Base-by-base conservation (phyloP, 2,888 invertebrate species). In the Netelia virgata region DNA sequence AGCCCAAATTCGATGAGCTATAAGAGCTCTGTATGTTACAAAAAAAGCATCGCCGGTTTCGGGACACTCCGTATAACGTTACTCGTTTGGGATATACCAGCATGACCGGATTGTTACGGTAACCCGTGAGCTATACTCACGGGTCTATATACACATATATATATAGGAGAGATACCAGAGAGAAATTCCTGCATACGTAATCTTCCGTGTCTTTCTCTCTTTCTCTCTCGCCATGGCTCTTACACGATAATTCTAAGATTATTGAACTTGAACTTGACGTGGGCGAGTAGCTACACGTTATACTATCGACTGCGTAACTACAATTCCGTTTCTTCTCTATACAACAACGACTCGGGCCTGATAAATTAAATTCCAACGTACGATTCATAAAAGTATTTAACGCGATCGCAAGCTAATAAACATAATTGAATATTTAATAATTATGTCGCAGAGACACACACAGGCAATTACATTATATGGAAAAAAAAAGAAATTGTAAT, bases 121-220 rank as follows among this genome's bases (percentile, higher is more conserved):
- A 84, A 84, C 84, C 64, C 78, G 78, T 66, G 82, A 79, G 78
- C 80, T 64, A 83, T 59, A 79, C 14, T 14, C 14, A 47, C 14
- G 14, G 10, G 3, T 47, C 10, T 47, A 47, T 14, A 47, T 11
- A 47, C 14, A 47, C 3, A 47, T 14, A 47, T 47, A 47, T 47
- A 14, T 14, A 14, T 3, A 47, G 23, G 69, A 77, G 50, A 82
- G 43, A 83, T 83, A 86, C 72, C 88, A 86, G 87, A 87, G 88
- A 90, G 89, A 88, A 91, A 92, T 92, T 92, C 92, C 90, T 92
- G 92, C 92, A 92, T 92, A 90, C 88, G 88, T 92, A 92, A 92
- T 91, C 87, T 86, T 72, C 82, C 14, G 14, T 79, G 78, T 70
- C 69, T 63, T 80, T 78, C 82, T 82, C 72, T 43, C 23, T 68